Evolutionary conservation across 2,797 vertebrate genomes (phyloP).

Genomic region (Enteromius trimaculatus): DNA sequence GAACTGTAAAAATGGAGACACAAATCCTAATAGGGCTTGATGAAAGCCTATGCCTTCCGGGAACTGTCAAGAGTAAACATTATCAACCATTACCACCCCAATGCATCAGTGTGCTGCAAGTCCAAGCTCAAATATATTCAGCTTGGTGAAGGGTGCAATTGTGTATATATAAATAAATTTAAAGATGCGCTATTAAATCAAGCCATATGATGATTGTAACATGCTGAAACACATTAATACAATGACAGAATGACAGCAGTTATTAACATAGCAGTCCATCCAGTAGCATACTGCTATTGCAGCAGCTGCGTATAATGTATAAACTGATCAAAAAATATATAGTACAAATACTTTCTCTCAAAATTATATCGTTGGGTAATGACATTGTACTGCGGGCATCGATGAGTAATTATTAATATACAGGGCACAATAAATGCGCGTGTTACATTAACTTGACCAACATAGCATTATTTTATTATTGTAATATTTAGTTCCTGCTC

Average conservation of each 20-base stretch:
- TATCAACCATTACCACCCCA: slow-evolving; percentile 27
- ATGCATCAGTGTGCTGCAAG: slow-evolving; percentile 11
- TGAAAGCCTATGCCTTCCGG: slow-evolving; percentile 26
- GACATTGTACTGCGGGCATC: too few relatives aligned
- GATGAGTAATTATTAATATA: too few relatives aligned
- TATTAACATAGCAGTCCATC: not conserved
- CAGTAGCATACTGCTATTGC: too few relatives aligned
- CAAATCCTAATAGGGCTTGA: slow-evolving; percentile 41
- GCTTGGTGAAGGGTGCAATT: not conserved
- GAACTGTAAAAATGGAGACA: slow-evolving; percentile 40
- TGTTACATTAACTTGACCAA: too few relatives aligned
- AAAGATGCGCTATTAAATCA: not conserved
- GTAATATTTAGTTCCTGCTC: too few relatives aligned
- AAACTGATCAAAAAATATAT: too few relatives aligned
- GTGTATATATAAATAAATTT: not conserved
- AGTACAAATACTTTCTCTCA: too few relatives aligned
- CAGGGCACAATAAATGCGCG: too few relatives aligned
- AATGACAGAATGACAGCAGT: not conserved
- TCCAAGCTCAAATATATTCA: slow-evolving; percentile 12
- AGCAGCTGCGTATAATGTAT: not conserved
- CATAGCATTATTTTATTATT: too few relatives aligned
- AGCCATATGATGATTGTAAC: not conserved
- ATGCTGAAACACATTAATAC: not conserved
- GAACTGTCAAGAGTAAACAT: slow-evolving; percentile 50
- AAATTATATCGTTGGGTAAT: too few relatives aligned